phyloP scores from a whole-genome alignment of 2,888 invertebrate species.

The Nebria salina region DNA sequence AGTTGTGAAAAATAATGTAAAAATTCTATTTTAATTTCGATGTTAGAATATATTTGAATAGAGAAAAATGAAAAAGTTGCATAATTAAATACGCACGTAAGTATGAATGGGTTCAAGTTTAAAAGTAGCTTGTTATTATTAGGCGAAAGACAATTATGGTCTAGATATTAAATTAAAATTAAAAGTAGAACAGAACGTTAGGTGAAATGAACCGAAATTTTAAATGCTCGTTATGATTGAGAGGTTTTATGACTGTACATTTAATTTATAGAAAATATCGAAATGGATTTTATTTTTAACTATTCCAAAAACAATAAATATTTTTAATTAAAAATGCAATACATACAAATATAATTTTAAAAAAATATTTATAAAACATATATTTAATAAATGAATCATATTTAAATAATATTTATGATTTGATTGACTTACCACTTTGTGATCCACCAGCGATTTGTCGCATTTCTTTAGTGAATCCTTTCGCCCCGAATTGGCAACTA shows the following conservation, averaged over 20 bases:
- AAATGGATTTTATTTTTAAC: too few relatives aligned
- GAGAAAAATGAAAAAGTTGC: neutral
- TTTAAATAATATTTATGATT: neutral
- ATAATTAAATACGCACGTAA: neutral
- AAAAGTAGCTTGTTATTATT: neutral
- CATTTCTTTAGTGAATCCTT: slow-evolving; percentile 99
- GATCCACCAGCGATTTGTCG: slow-evolving; percentile 94
- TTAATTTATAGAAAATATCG: neutral
- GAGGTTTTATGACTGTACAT: neutral
- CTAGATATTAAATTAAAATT: neutral
- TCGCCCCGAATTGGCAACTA: slow-evolving; percentile 98
- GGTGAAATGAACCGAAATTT: neutral
- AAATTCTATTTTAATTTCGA: too few relatives aligned
- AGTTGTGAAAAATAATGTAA: too few relatives aligned
- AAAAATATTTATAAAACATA: too few relatives aligned
- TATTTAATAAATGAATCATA: too few relatives aligned
- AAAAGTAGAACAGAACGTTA: neutral
- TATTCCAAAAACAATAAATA: too few relatives aligned
- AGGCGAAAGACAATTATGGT: neutral
- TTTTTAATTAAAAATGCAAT: too few relatives aligned
- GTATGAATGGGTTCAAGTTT: neutral
- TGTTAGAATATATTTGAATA: neutral
- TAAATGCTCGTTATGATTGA: neutral
- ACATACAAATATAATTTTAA: too few relatives aligned
- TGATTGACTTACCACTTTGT: slow-evolving; percentile 80